Base-by-base conservation (phyloP, 2,113 vertebrate species). In the Electrona antarctica region DNA sequence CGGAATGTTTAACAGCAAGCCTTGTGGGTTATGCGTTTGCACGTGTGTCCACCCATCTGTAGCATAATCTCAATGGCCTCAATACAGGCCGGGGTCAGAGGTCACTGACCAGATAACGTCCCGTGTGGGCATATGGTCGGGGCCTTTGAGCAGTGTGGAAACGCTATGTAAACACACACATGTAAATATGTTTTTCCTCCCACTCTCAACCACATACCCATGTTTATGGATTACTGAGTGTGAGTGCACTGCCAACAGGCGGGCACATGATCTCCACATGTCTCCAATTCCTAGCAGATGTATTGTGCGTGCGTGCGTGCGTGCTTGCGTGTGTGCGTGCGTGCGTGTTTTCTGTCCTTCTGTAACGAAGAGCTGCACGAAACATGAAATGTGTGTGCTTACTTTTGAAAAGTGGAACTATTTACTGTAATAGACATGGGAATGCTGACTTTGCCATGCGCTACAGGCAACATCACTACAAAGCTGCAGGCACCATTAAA, bases 51-150 rank as follows among this genome's bases (percentile, higher is more conserved):
- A 60, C 28, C 75, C 75, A 77, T 73, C 87, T 81, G 83, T 74
- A 79, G 72, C 28, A 77, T 83, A 76, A 82, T 81, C 67, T 69
- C 69, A 78, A 79, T 81, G 81, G 67, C 83, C 69, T 45, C 21
- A n/a, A 69, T 48, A 62, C 45, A 50, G 11, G 15, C 12, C 14
- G 0, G n/a, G 76, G 77, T 79, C 79, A 74, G 2, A 60, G 78
- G 71, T 50, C 7, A 33, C 64, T 28, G 72, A 63, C 60, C 77
- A 60, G 50, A 81, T 66, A 63, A 69, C 50, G 63, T 69, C 61
- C 65, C 62, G 46, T 12, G 66, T 21, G 64, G 63, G 73, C 77
- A 69, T 77, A 59, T 69, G 62, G 13, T 62, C 21, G 67, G 21
- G n/a, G n/a, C 47, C 4, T 54, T 10, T 29, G 33, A 14, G 46